A percentile compares a stretch with the other conserved stretches of the same genome.
Conservation (phyloP, 2,113 vertebrate species). For the Microtus montanus region DNA sequence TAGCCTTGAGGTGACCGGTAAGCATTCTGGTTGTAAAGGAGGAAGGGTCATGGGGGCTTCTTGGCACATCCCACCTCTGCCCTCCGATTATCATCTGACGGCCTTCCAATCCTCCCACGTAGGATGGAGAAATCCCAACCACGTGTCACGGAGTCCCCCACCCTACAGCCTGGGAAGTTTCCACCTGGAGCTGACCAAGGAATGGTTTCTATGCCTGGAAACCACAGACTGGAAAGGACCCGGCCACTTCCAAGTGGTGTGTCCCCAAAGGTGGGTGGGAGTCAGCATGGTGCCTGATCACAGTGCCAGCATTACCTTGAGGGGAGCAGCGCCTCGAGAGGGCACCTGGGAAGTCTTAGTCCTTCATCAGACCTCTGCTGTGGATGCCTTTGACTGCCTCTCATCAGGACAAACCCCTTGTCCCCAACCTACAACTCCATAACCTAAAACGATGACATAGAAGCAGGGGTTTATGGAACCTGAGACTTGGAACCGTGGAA, state of each 20-base stretch:
- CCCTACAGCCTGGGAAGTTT: not conserved
- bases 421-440: not conserved
- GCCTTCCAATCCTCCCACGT: not conserved
- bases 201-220: not conserved
- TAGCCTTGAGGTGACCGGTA: constrained; percentile 36
- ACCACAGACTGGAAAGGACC: not conserved
- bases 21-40: constrained; percentile 49
- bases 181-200: not conserved
- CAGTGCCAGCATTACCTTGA: rapidly evolving
- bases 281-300: too few relatives aligned
- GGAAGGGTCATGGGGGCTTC: not conserved
- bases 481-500: not conserved
- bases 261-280: not conserved
- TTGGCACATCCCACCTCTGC: too few relatives aligned
- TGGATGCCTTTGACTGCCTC: not conserved
- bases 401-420: not conserved
- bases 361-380: not conserved
- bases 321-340: not conserved
- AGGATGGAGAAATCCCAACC: too few relatives aligned
- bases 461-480: not conserved
- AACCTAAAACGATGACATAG: not conserved
- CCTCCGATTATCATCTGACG: rapidly evolving
- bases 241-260: rapidly evolving
- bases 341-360: not conserved
- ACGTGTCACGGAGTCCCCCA: too few relatives aligned